Base-by-base conservation (phyloP, 2,797 vertebrate genomes). In the Trachurus trachurus region DNA sequence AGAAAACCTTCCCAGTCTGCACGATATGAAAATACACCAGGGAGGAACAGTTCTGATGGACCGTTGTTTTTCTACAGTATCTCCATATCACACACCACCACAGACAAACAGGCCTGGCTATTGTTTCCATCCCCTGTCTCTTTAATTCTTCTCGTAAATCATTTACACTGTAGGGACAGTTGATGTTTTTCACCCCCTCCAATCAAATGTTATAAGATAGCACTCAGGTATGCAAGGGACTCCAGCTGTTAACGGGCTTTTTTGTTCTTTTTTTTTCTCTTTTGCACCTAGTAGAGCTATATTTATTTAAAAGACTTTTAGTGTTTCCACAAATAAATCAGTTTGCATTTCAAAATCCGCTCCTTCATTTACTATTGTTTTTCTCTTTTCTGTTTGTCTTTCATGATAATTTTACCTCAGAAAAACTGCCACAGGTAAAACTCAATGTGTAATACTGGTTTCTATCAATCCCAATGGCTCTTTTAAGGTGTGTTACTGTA, bases 11-110 rank as follows among this genome's bases (percentile, higher is more conserved):
- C 74, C 70, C 75, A 85, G 89, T 91, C 71, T 79, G 80, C 79
- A 72, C 85, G 60, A 88, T 93, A 89, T 90, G 90, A 88, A 91
- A 92, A 94, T 82, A 89, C 83, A 91, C 85, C 49, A 59, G 84
- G 87, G 89, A 91, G 89, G 81, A 81, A 71, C 82, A 66, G 85
- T 88, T 92, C 72, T 82, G 85, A 92, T 88, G 75, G 87, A 92
- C 87, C 88, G 81, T 54, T 62, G 49, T 90, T 90, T 90, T 84
- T 67, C 64, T 54, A 59, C 89, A 76, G 70, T 82, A 82, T 92
- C 84, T 81, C 67, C 79, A 80, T 85, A 91, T 93, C 85, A 75
- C 84, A 87, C 68, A 73, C 72, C 80, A 71, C 72, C 70, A 67
- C 49, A 71, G 73, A 88, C 85, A 81, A 83, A 81, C 72, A 63